These are phyloP conservation scores for Pristionchus maxplancki DNA, from an alignment of 2,888 invertebrate genomes.

Conservation along the genomic window DNA sequence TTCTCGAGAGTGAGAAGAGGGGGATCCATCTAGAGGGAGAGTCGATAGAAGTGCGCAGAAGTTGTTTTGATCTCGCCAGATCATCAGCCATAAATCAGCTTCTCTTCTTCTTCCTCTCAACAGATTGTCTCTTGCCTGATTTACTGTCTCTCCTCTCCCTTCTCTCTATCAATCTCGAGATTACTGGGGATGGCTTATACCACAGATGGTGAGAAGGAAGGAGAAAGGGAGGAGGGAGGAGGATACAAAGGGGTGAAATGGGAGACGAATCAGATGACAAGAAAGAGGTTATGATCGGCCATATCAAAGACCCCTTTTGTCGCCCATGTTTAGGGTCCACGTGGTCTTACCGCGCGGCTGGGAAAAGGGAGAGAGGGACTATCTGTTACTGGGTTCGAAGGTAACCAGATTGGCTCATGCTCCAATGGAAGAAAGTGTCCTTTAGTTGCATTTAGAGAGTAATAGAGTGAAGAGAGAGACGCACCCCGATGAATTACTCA, in stretches of 20 bases:
- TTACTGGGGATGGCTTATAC: constrained; percentile 23
- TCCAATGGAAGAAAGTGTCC: not conserved
- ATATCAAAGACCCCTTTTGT: constrained; percentile 8
- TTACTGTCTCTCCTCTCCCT: constrained; percentile 30
- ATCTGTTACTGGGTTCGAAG: not conserved
- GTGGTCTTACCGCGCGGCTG: not conserved
- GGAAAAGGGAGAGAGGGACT: not conserved
- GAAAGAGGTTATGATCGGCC: constrained; percentile 18
- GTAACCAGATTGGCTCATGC: not conserved
- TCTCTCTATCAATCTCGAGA: constrained; percentile 37
- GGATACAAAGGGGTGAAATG: constrained; percentile 27
- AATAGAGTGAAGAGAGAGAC: not conserved
- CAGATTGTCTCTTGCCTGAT: constrained; percentile 47
- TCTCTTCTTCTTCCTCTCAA: constrained; percentile 43
- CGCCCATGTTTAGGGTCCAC: not conserved
- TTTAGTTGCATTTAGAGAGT: constrained; percentile 36
- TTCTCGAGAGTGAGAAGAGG: not conserved
- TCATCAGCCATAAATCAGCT: constrained; percentile 34
- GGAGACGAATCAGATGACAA: constrained; percentile 26
- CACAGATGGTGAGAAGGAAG: constrained; percentile 22
- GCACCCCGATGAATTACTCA: constrained; percentile 18
- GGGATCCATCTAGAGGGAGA: not conserved
- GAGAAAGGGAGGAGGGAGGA: not conserved
- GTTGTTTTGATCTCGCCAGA: constrained; percentile 28
- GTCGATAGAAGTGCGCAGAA: not conserved